Evolutionary conservation across 2,113 vertebrate genomes (phyloP), one percentile per base, ranked within the genome.

Genomic region (Bungarus multicinctus): DNA sequence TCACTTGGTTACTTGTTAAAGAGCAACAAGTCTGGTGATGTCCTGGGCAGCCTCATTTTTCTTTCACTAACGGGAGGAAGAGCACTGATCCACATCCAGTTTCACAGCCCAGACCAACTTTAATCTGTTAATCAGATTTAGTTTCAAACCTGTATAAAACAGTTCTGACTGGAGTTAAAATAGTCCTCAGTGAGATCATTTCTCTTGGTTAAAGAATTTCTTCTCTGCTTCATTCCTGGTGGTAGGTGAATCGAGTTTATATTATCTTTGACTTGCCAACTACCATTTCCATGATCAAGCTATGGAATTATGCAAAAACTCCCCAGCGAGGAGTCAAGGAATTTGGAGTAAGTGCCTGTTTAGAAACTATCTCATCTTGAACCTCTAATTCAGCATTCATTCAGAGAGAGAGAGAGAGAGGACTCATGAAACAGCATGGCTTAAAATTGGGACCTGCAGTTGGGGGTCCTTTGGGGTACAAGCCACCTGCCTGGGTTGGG

Each of bases 231-330:
- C 89, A 90, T 94, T 95, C 94, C 34, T 43, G 54, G 10, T 39
- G 95, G 88, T 94, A 99, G 99, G 99, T 99, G 95, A 99, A 99
- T 95, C 98, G 98, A 11, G 98, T 99, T 0, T 99, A 99, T 94
- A 98, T 99, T 91, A 98, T 99, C 96, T 99, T 99, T 92, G 99
- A 99, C 96, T 97, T 98, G 95, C 99, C 99, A 6, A 98, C 98
- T 64, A 99, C 98, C 0, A 98, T 99, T 94, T 99, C 99, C 85
- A 99, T 99, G 99, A 99, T 99, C 96, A 99, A 99, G 96, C 95
- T 99, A 92, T 99, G 99, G 99, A 99, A 99, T 96, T 99, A 99
- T 81, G 98, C 98, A 12, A 99, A 99, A 97, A 99, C 99, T 0
- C 98, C 99, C 58, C 98, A 98, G 25, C 98, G 99, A 94, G 99